Evolutionary conservation across 35 echinoderm and acorn worm species (phyloP), one percentile per base, ranked within the genome.

Genomic region (Holothuria glaberrima): DNA sequence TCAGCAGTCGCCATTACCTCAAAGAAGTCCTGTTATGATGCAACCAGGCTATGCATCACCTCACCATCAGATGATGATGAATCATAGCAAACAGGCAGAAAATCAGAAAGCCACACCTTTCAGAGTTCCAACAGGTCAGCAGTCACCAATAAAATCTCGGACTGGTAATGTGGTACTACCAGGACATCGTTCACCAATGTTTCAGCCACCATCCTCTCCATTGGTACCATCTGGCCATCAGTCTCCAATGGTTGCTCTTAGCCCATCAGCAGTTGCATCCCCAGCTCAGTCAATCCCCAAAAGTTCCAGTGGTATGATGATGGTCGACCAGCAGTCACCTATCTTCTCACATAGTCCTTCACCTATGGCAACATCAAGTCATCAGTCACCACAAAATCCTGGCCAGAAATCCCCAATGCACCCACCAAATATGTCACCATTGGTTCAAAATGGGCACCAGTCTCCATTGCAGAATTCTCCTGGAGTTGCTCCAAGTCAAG

Each of bases 381-480:
- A 87, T 50, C 85, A 69, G 66, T 87, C 85, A 70, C 85, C 85
- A 36, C 65, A 69, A 62, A 71, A 52, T 71, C 26, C 61, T 59
- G 80, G 59, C 21, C 80, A 84, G 80, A 84, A 63, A 25, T 84
- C 80, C 17, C 80, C 80, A 5, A 84, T 84, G 80, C 54, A 84
- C 18, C 65, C 85, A 33, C 85, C 85, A 22, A 83, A 13, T 46
- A 90, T 87, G 52, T 93, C 94, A 59, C 91, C 94, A 33, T 88
- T 92, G 86, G 83, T 92, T 19, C 68, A 59, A 52, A 87, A 86
- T 80, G 87, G 91, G 50, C 76, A 85, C 9, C 86, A 89, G 44
- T 92, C 94, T 74, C 91, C 91, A 22, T 88, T 97, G 88, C 70
- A 75, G 58, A 83, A 88, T 58, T 64, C 80, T 33, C 94, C 89